Conservation (phyloP, 1,140 invertebrate genomes). For the Drosophila miranda region DNA sequence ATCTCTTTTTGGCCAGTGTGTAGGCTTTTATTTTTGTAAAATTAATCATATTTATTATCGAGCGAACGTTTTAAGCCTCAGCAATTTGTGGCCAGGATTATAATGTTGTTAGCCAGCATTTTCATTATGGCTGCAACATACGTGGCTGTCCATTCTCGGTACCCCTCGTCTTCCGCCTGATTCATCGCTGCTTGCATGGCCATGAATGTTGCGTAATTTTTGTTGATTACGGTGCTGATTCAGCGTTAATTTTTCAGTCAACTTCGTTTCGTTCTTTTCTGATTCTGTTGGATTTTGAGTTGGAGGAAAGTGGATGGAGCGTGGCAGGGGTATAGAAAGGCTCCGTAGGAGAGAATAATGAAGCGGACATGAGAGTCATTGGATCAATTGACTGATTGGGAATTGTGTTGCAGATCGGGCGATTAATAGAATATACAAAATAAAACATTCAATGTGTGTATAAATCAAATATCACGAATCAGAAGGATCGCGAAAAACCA, state of each 20-base stretch:
- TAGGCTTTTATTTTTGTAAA: conserved; percentile 30
- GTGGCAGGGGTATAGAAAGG: too few species aligned
- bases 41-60: conserved; percentile 73
- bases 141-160: conserved; percentile 8
- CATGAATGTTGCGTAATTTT: conserved; percentile 62
- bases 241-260: conserved; percentile 58
- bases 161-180: conserved; percentile 16
- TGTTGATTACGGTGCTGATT: conserved; percentile 72
- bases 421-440: too few species aligned
- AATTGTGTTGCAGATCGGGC: too few species aligned
- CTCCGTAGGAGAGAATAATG: too few species aligned
- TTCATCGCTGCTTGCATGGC: conserved; percentile 31
- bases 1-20: conserved; percentile 1
- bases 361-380: not conserved
- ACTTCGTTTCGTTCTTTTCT: conserved; percentile 26
- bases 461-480: too few species aligned
- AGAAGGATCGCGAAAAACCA: too few species aligned
- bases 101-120: conserved; percentile 63
- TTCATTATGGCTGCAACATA: conserved; percentile 39
- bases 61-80: conserved; percentile 53
- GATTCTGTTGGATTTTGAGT: conserved; percentile 6
- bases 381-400: conserved; percentile 16
- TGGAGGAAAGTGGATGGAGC: not conserved
- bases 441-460: too few species aligned
- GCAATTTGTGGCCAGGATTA: conserved; percentile 70